Evolutionary conservation across 2,113 vertebrate genomes (phyloP).

Genomic region (Melanotaenia duboulayi): DNA sequence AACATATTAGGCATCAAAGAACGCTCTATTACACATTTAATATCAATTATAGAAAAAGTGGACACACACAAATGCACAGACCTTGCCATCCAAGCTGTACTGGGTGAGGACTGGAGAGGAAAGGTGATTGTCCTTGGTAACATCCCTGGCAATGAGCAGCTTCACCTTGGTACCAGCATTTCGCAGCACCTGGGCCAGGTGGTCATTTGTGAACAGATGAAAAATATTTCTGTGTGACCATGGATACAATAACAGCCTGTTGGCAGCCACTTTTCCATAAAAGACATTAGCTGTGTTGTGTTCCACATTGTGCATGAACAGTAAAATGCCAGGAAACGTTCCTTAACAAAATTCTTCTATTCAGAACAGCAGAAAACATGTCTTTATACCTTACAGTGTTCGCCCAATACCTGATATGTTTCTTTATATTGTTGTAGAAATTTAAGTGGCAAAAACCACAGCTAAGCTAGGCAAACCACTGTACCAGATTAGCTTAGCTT

Average conservation of each 20-base stretch:
- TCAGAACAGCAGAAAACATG: no score
- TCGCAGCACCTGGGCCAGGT: slow-evolving; percentile 84
- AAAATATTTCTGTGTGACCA: slow-evolving; percentile 11
- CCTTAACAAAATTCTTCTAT: no score
- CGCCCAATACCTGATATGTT: no score
- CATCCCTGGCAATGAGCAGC: slow-evolving; percentile 89
- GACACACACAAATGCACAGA: slow-evolving; percentile 46
- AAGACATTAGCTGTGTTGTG: neutral
- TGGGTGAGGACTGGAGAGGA: slow-evolving; percentile 71
- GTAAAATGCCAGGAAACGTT: no score
- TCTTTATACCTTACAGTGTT: no score
- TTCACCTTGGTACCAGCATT: slow-evolving; percentile 92
- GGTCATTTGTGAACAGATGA: slow-evolving; percentile 26
- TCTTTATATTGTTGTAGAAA: no score
- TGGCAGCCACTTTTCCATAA: neutral
- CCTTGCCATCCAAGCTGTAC: slow-evolving; percentile 69
- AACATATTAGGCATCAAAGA: neutral
- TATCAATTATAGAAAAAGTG: neutral
- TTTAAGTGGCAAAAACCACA: no score
- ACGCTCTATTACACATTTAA: neutral
- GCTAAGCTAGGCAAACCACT: no score
- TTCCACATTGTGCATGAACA: neutral
- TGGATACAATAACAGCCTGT: slow-evolving; percentile 10
- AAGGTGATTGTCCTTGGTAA: slow-evolving; percentile 80
- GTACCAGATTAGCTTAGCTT: no score